Evolutionary conservation across 2,113 vertebrate genomes (phyloP).

Genomic region (Sturnus vulgaris): DNA sequence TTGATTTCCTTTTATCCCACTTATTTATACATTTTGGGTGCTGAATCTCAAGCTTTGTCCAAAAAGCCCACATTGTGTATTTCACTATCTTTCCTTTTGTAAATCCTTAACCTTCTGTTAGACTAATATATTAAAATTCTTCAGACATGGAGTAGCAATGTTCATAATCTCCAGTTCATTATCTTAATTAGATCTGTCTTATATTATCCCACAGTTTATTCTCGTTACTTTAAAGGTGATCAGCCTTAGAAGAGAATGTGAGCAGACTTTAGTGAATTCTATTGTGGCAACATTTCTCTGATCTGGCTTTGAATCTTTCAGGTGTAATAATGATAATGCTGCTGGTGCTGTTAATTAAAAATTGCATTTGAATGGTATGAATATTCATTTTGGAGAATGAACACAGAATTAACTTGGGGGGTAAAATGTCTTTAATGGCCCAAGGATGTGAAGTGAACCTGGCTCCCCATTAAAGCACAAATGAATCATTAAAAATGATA

Average conservation of each 20-base stretch:
- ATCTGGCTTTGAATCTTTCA: constrained; percentile 75
- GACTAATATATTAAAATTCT: constrained; percentile 71
- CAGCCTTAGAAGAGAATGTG: constrained; percentile 68
- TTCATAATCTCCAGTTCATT: constrained; percentile 77
- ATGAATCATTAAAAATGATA: constrained; percentile 61
- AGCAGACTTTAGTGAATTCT: constrained; percentile 71
- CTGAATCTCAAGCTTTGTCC: neutral
- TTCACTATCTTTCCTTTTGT: constrained; percentile 68
- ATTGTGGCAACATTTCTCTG: constrained; percentile 68
- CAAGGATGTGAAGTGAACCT: constrained; percentile 54
- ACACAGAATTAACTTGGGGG: constrained; percentile 63
- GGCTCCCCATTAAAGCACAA: constrained; percentile 62
- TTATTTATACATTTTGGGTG: constrained; percentile 8
- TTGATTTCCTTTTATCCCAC: neutral
- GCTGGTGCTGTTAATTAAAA: constrained; percentile 79
- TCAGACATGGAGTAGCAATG: constrained; percentile 74
- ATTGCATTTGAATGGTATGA: constrained; percentile 69
- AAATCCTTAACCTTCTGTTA: constrained; percentile 65
- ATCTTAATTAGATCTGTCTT: constrained; percentile 85
- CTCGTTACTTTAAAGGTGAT: constrained; percentile 79
- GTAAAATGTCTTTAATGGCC: constrained; percentile 67
- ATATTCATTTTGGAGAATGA: constrained; percentile 69
- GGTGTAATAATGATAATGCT: constrained; percentile 73
- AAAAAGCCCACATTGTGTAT: constrained; percentile 25
- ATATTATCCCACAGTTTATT: constrained; percentile 78